Evolutionary conservation across 2,113 vertebrate species (phyloP).

Genomic region (Sapayoa aenigma): DNA sequence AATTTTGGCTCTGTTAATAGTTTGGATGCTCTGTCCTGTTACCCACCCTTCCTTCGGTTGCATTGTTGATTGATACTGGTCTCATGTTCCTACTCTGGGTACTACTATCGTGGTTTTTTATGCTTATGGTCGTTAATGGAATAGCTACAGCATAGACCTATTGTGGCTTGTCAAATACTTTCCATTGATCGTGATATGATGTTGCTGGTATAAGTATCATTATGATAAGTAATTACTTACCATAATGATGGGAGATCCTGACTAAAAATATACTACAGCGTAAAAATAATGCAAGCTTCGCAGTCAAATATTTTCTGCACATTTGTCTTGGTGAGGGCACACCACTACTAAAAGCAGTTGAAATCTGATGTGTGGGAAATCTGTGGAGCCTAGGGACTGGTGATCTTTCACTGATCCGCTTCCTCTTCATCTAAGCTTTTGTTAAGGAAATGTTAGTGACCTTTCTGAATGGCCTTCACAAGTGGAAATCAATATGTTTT

Average conservation of each 20-base stretch:
- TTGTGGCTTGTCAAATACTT: neutral
- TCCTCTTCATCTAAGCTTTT: neutral
- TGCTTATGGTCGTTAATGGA: neutral
- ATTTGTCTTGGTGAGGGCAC: neutral
- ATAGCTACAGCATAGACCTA: neutral
- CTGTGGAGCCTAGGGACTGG: neutral
- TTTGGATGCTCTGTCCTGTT: neutral
- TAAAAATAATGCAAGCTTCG: neutral
- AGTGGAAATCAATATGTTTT: neutral
- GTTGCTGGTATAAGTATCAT: neutral
- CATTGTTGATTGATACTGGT: neutral
- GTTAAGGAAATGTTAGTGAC: neutral
- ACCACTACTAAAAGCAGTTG: neutral
- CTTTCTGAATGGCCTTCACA: neutral
- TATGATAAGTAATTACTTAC: neutral
- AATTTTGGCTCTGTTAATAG: neutral
- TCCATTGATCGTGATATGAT: neutral
- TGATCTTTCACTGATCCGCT: neutral
- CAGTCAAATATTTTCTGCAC: neutral
- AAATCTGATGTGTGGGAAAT: neutral
- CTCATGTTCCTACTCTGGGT: neutral
- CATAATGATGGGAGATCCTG: neutral
- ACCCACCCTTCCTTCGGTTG: neutral
- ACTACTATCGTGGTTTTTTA: neutral
- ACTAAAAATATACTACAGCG: accelerated